Conservation (phyloP, 1,140 invertebrate species). For the Drosophila erecta region DNA sequence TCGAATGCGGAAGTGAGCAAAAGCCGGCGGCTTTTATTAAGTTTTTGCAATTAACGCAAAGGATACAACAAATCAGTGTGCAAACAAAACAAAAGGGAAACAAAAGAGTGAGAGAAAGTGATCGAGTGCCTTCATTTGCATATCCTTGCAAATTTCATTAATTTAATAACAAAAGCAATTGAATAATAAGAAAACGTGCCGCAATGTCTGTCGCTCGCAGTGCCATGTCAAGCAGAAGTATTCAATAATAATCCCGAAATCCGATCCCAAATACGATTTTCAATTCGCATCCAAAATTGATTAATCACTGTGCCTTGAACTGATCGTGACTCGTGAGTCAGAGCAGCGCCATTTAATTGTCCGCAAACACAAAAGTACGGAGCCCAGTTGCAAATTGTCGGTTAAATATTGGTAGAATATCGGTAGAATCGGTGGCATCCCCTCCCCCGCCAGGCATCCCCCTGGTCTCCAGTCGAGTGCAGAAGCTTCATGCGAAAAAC, state of each 20-base stretch:
- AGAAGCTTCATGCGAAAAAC: slow-evolving; percentile 63
- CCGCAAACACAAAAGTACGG: slow-evolving; percentile 36
- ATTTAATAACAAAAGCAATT: slow-evolving; percentile 35
- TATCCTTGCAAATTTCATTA: slow-evolving; percentile 68
- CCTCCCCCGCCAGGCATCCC: slow-evolving; percentile 18
- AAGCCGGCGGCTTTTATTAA: slow-evolving; percentile 66
- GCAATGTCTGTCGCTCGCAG: slow-evolving; percentile 40
- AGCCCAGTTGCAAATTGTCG: slow-evolving; percentile 22
- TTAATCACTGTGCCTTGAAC: slow-evolving; percentile 66
- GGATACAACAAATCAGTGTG: slow-evolving; percentile 47
- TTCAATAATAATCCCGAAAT: slow-evolving; percentile 44
- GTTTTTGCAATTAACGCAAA: slow-evolving; percentile 47
- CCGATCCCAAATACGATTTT: background rate
- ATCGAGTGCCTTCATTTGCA: slow-evolving; percentile 63
- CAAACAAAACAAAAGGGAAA: slow-evolving; percentile 47
- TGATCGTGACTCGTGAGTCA: slow-evolving; percentile 59
- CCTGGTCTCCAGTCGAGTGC: slow-evolving; percentile 23
- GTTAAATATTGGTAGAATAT: slow-evolving; percentile 29
- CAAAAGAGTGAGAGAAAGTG: slow-evolving; percentile 45
- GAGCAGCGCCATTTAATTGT: slow-evolving; percentile 43
- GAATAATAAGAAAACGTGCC: slow-evolving; percentile 42
- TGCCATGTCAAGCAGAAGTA: slow-evolving; percentile 48
- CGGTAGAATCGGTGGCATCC: slow-evolving; percentile 8
- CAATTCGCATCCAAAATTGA: slow-evolving; percentile 12
- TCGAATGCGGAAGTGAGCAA: slow-evolving; percentile 67